Evolutionary conservation across 1,140 invertebrate genomes (phyloP), one percentile per base, ranked within the genome.

Genomic region (Hermetia illucens): DNA sequence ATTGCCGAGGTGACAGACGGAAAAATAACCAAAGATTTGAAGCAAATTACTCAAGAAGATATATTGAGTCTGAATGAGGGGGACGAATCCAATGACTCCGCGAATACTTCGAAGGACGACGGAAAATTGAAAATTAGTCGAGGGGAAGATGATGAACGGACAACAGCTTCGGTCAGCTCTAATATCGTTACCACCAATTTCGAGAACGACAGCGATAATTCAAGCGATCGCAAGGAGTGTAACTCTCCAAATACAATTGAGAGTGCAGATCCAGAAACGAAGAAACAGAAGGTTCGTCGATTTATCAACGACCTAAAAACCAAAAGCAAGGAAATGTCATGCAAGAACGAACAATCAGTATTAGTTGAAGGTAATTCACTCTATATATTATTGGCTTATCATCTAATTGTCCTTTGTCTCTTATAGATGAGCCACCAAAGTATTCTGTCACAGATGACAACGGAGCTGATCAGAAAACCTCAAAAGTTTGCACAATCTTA

Each of bases 401-500:
- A 34, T 5, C n/a, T 17, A 34, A 16, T 5, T 17, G 15, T 41
- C 35, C 31, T 41, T 32, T 20, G 10, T 39, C 4, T 21, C 8
- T 41, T 24, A 20, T 44, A 55, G 55, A 58, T 50, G 55, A 58
- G 17, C 38, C 53, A 13, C 53, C 47, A 35, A 27, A 42, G 15
- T 47, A 49, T 25, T 37, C 46, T 24, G 31, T 41, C 10, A 22
- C 27, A 21, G 40, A 42, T 34, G 34, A 42, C n/a, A n/a, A n/a
- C n/a, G n/a, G n/a, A n/a, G n/a, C n/a, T n/a, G n/a, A 35, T 42
- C 42, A 48, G 35, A 40, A 39, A 21, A 49, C 54, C 38, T 58
- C 55, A 21, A 52, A 56, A 38, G 55, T 58, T 21, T 58, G 55
- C 55, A 55, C 55, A 32, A 58, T 58, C 44, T 55, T 58, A 54